Base-by-base conservation (phyloP, 1,140 invertebrate species). In the Drosophila persimilis region DNA sequence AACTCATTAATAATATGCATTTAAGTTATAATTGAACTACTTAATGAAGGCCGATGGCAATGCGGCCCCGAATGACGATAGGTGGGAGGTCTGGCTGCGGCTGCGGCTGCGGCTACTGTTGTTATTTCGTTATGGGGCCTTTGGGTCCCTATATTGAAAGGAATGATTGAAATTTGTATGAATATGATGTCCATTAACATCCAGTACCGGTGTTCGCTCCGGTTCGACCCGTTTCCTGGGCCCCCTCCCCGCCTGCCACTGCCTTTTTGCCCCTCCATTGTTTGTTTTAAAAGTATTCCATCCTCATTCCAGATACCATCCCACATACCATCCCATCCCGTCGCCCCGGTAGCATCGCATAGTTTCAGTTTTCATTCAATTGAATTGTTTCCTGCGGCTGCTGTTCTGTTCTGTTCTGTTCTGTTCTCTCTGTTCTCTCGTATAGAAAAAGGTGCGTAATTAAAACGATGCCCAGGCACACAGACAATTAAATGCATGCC, bases 1-100 rank as follows among this genome's bases (percentile, higher is more conserved):
- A 86, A 83, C 83, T 88, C 83, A 86, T 86, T 83, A 86, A 86
- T 86, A 86, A 81, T 81, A 86, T 86, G 81, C 73, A 81, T 88
- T 85, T 81, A 86, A 86, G 77, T 81, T 86, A 77, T 88, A 88
- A 86, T 86, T 86, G 81, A 88, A 88, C 83, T 86, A 85, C 81
- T 85, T 86, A 86, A 88, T 86, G 76, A 60, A 59, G 44, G 51
- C 64, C 76, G 54, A 31, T 64, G 71, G 79, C 53, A 39, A 11
- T 50, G 59, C 48, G 9, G 13, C 4, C 11, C 11, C 3, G 1
- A 2, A 39, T 35, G 31, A 35, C 2, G 3, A 35, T 11, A 9
- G 31, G 31, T 1, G 6, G 29, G 26, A 26, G 17, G 26, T 8
- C 8, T 2, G 2, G 29, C 29, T 8, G 29, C 29, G 0, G 7